phyloP scores from a whole-genome alignment of 2,797 vertebrate genomes.

The Gallinago solitaria region DNA sequence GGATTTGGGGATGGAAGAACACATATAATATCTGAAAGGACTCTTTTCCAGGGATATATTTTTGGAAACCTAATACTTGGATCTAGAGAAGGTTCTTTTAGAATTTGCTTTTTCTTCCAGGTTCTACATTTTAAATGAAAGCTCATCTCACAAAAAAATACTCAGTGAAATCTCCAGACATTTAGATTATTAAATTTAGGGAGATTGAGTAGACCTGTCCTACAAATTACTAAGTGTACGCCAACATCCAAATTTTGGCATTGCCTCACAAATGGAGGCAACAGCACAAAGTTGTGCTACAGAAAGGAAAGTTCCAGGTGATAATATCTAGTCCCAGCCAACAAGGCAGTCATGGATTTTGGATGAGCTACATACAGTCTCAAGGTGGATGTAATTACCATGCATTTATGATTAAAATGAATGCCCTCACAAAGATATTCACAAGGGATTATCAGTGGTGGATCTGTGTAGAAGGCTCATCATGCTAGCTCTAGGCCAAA shows the following conservation, averaged over 20 bases:
- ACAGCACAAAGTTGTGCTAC: background rate
- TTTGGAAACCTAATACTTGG: constrained; percentile 19
- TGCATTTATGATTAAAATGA: background rate
- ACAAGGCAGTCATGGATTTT: background rate
- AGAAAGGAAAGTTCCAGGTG: background rate
- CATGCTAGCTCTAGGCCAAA: background rate
- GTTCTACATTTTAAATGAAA: constrained; percentile 33
- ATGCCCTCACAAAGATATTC: background rate
- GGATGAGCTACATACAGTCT: background rate
- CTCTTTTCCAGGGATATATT: constrained; percentile 17
- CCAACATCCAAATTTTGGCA: background rate
- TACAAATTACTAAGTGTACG: background rate
- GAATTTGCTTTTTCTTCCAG: constrained; percentile 23
- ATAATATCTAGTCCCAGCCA: background rate
- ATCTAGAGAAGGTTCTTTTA: constrained; percentile 10
- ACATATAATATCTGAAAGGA: background rate
- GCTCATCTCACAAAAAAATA: background rate
- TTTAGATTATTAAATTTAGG: constrained; percentile 36
- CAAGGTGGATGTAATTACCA: background rate
- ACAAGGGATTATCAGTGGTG: background rate
- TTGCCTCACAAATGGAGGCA: background rate
- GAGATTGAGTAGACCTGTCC: background rate
- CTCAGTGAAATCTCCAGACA: background rate
- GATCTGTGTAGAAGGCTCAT: background rate
- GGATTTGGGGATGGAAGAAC: background rate